Evolutionary conservation across 2,888 invertebrate species (phyloP).

Genomic region (Adelphocoris suturalis): DNA sequence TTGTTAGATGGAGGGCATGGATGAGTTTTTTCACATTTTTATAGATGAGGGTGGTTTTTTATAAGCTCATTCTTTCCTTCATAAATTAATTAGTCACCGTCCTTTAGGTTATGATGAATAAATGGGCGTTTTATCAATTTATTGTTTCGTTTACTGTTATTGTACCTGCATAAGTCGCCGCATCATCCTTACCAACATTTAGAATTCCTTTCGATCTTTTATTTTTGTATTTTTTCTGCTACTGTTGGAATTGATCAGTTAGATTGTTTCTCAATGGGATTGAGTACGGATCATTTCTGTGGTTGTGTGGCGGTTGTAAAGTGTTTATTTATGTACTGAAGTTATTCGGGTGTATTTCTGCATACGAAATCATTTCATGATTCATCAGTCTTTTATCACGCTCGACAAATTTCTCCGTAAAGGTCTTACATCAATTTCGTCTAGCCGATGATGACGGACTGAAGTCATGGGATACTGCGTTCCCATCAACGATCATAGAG

Average conservation of each 20-base stretch:
- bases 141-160: constrained; percentile 8
- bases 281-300: no score
- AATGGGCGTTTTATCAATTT: constrained; percentile 1
- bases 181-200: not conserved
- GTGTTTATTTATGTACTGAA: no score
- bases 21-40: not conserved
- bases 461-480: not conserved
- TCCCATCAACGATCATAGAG: not conserved
- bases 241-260: no score
- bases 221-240: not conserved
- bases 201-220: not conserved
- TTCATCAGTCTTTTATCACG: no score
- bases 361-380: no score
- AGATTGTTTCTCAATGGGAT: no score
- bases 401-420: no score
- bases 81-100: not conserved
- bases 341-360: no score
- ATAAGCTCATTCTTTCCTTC: not conserved
- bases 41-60: constrained; percentile 30
- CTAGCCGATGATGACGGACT: not conserved
- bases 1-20: not conserved
- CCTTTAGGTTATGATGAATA: not conserved
- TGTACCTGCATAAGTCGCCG: constrained; percentile 5
- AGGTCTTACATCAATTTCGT: not conserved
- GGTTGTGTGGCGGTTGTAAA: no score